Evolutionary conservation across 2,113 vertebrate species (phyloP).

Genomic region (Myotis yumanensis): DNA sequence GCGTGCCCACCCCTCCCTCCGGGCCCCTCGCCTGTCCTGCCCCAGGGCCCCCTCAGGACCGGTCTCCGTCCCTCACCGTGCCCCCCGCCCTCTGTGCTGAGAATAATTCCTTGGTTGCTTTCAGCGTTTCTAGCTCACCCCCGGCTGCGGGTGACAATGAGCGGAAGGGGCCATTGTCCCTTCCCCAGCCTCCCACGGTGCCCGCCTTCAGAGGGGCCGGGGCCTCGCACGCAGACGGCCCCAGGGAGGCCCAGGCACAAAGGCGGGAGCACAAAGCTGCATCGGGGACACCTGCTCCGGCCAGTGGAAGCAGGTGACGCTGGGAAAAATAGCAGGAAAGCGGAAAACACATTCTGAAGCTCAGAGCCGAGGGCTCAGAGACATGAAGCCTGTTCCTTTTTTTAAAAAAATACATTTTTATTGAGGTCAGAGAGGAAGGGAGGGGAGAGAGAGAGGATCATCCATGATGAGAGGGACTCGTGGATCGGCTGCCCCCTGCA

Average conservation of each 20-base stretch:
- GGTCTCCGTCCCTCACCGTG: background rate
- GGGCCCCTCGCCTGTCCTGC: no score
- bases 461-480: no score
- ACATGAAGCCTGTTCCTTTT: background rate
- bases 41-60: background rate
- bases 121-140: background rate
- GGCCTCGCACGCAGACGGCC: background rate
- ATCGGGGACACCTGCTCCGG: background rate
- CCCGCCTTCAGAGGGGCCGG: background rate
- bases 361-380: background rate
- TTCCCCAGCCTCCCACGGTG: background rate
- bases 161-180: background rate
- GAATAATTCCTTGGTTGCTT: background rate
- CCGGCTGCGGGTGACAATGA: background rate
- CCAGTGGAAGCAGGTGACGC: background rate
- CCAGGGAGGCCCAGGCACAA: no score
- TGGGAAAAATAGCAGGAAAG: background rate
- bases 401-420: background rate
- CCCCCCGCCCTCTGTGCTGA: constrained; percentile 34
- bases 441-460: no score
- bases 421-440: no score
- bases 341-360: background rate
- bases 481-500: no score
- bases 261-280: background rate
- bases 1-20: background rate